These are phyloP conservation scores for Leptarthrus brevirostris DNA, from an alignment of 2,888 invertebrate genomes.

Conservation along the genomic window DNA sequence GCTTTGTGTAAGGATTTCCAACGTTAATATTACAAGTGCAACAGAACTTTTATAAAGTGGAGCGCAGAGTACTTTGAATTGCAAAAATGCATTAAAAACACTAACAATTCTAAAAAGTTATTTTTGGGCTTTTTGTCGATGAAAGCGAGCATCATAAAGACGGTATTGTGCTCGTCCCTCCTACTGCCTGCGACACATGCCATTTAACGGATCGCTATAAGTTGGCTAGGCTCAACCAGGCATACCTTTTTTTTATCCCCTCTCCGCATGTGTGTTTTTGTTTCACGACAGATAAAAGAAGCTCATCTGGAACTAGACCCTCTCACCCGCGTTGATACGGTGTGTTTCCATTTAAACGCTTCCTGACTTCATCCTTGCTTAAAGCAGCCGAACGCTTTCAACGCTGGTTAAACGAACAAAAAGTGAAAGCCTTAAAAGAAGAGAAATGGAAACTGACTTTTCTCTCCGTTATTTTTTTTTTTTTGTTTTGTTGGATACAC, in stretches of 20 bases:
- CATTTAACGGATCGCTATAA: not conserved
- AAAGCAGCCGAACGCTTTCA: slow-evolving; percentile 24
- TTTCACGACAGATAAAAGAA: slow-evolving; percentile 4
- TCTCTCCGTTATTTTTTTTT: slow-evolving; percentile 2
- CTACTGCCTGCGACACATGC: not conserved
- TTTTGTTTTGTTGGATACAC: slow-evolving; percentile 4
- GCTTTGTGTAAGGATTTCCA: not conserved
- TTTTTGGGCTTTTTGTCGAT: not conserved
- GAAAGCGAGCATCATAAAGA: too few species aligned
- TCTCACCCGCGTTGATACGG: too few species aligned
- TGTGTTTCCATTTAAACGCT: slow-evolving; percentile 30
- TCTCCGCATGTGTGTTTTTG: not conserved
- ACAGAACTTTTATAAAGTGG: not conserved
- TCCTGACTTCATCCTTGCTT: slow-evolving; percentile 20
- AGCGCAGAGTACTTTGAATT: slow-evolving; percentile 7
- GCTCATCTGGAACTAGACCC: slow-evolving; percentile 28
- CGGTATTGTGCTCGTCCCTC: too few species aligned
- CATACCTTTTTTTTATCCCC: not conserved
- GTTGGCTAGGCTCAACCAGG: not conserved
- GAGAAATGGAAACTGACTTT: slow-evolving; percentile 23
- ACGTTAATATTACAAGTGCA: not conserved
- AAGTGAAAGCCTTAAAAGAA: slow-evolving; percentile 32
- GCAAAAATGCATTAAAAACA: slow-evolving; percentile 18
- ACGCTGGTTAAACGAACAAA: slow-evolving; percentile 22
- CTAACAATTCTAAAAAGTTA: not conserved